phyloP scores from a whole-genome alignment of 2,113 vertebrate genomes.

The Daphoenositta chrysoptera region DNA sequence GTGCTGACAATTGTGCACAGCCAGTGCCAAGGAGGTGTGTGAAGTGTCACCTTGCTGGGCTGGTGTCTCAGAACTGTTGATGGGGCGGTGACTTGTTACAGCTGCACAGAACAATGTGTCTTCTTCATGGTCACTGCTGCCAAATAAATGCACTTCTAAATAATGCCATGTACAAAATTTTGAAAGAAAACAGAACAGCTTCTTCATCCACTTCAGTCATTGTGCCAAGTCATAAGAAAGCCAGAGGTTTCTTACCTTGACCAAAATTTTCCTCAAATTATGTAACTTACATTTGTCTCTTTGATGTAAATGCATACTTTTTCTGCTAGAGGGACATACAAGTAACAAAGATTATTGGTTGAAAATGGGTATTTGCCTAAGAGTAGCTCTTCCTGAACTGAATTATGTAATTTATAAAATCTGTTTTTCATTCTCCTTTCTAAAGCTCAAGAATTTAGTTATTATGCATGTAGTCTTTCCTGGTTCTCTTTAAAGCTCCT shows the following conservation, averaged over 20 bases:
- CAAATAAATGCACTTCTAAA: neutral
- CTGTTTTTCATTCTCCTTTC: slow-evolving; percentile 10
- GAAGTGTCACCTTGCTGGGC: neutral
- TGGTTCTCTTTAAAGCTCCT: slow-evolving; percentile 38
- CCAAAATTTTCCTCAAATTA: neutral
- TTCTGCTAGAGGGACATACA: neutral
- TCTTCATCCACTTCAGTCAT: neutral
- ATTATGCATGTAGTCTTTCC: neutral
- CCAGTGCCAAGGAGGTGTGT: neutral
- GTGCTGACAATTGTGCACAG: neutral
- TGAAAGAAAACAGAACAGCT: neutral
- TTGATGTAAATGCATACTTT: neutral
- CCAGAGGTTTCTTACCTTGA: neutral
- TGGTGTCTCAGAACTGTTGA: neutral
- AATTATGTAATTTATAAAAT: neutral
- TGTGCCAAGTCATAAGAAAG: neutral
- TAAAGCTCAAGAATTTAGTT: neutral
- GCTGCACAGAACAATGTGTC: neutral
- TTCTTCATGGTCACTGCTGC: neutral
- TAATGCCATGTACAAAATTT: neutral
- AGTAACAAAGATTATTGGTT: neutral
- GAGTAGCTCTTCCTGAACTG: neutral
- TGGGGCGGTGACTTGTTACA: neutral
- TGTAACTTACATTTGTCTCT: neutral
- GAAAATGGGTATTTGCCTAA: neutral